Base-by-base conservation (phyloP, 2,113 vertebrate genomes). In the Malurus elegans region DNA sequence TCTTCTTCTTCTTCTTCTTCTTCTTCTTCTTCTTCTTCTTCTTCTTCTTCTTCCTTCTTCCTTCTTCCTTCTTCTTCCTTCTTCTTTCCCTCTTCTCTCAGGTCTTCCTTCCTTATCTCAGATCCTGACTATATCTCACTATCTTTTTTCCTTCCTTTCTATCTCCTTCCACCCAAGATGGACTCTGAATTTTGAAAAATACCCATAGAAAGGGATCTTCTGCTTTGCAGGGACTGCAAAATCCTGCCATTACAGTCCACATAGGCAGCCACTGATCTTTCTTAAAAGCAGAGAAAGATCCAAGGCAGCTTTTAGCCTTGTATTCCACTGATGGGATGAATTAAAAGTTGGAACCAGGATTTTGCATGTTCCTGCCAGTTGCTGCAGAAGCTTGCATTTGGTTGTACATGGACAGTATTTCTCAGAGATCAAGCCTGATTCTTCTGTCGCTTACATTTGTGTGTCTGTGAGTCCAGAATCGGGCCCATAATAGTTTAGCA, bases 61-160 rank as follows among this genome's bases (percentile, higher is more conserved):
- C 38, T 61, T 12, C 42, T 47, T 36, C n/a, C 38, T 17, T 45
- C 23, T 71, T 40, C 36, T 72, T 21, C 29, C 65, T 73, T 72
- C 72, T 44, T 87, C 32, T 91, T 76, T 76, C 24, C 72, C 28
- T 93, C 91, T 93, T 96, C 80, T 97, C 91, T 93, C 73, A 66
- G 95, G 36, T 94, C 79, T 84, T 72, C 75, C 67, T 93, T 97
- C 79, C 95, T 94, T 97, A 91, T 96, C 90, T 97, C 51, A 31
- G 80, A 88, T 92, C 89, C 83, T 94, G 62, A 64, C 69, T 97
- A 14, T 61, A 67, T 93, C 86, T 97, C 92, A 16, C 85, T 96
- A 29, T 90, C 88, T 95, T 90, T 93, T 87, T 65, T 92, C 83
- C 71, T 84, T 34, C 91, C 87, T 58, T 96, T 96, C 84, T 92